Evolutionary conservation across 2,888 invertebrate genomes (phyloP), one percentile per base, ranked within the genome.

Genomic region (Arge pagana): DNA sequence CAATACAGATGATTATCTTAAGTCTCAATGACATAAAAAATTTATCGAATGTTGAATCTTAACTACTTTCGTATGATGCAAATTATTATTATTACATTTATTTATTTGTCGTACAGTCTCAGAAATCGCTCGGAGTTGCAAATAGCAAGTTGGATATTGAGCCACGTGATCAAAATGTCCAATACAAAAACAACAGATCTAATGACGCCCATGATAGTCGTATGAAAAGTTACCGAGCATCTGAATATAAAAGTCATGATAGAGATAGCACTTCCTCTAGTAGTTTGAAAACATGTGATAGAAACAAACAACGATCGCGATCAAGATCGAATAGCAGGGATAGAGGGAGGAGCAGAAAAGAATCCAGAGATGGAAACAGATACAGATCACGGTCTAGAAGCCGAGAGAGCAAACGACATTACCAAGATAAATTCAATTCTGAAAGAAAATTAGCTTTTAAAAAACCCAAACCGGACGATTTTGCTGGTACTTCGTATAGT

Each of bases 211-310:
- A 43, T 35, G 45, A n/a, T n/a, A n/a, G n/a, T n/a, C n/a, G n/a
- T n/a, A n/a, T n/a, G n/a, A n/a, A 74, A 69, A 83, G 83, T 26
- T 58, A 59, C 13, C 68, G 73, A 64, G 73, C 75, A 51, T 66
- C 66, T 15, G 19, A 10, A 5, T 37, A 31, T 21, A 43, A 43
- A 35, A 42, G 43, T 13, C 35, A 36, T 3, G 11, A 31, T 11
- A 33, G 43, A 13, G 41, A 39, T 6, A 16, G 33, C 13, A 1
- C 24, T 5, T 28, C 11, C n/a, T n/a, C n/a, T n/a, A n/a, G n/a
- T n/a, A n/a, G n/a, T n/a, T n/a, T n/a, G n/a, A 10, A 50, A 6
- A 11, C 24, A 26, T 8, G 10, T 8, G 30, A 19, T 21, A 31
- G 18, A 13, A 6, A 40, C 8, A 2, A 24, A 13, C 24, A 42